Base-by-base conservation (phyloP, 2,888 invertebrate genomes). In the Orthosia gracilis region DNA sequence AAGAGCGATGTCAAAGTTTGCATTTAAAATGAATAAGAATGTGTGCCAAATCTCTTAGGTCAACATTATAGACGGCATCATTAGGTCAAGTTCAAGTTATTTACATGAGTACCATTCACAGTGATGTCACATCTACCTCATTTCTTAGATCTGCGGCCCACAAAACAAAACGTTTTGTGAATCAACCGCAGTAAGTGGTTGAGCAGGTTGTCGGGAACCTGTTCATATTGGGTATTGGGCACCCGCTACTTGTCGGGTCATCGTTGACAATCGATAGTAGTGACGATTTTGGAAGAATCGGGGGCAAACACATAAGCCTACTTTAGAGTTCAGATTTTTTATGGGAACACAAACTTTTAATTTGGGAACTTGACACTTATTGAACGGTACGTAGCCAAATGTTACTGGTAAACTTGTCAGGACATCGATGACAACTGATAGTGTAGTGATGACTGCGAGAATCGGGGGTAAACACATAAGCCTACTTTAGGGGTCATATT, bases 231-330 rank as follows among this genome's bases (percentile, higher is more conserved):
- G 45, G 78, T 88, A 88, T 93, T 92, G 90, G 91, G 88, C 88
- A 91, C 89, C 86, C 89, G 92, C 91, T 90, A 92, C 85, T 90
- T 88, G 89, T 78, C 75, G 78, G 75, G 77, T 81, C 82, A 84
- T 58, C 84, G 85, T 72, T 73, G 75, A 83, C 82, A 79, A 69
- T 73, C 77, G 81, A 81, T 83, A 73, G 52, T 83, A 73, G 52
- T 58, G 65, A 73, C 65, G 65, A 69, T 77, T n/a, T n/a, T 54
- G 61, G 49, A 21, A 62, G 54, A 82, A 82, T 85, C 64, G 71
- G 23, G 85, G 71, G 26, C 71, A 78, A 74, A 72, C 49, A 70
- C 65, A 82, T 73, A 73, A 82, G 55, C 82, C 68, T 82, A 84
- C 78, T 84, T 82, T 23, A 58, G 57, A 9, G 57, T 72, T 69